phyloP scores from a whole-genome alignment of 37 sponge, comb jelly and placozoan genomes.

The Trichoplax adhaerens region DNA sequence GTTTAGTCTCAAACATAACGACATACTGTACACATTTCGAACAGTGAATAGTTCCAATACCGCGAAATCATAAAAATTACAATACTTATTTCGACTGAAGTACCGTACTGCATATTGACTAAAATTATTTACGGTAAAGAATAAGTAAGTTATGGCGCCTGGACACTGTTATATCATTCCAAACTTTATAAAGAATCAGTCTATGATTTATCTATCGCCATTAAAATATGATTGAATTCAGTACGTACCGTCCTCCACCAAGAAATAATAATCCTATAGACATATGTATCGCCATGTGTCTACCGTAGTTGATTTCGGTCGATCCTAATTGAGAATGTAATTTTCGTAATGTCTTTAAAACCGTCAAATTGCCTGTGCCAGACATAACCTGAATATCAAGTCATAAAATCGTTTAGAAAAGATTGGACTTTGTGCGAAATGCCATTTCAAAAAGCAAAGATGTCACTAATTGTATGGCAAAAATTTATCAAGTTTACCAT shows the following conservation, averaged over 20 bases:
- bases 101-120: not conserved
- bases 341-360: conserved; percentile 36
- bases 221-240: not conserved
- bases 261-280: conserved; percentile 83
- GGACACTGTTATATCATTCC: not conserved
- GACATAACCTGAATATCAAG: conserved; percentile 44
- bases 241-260: conserved; percentile 52
- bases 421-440: not conserved
- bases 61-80: not conserved
- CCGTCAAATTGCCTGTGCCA: conserved; percentile 72
- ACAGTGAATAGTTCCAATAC: not conserved
- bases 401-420: no score
- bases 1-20: not conserved
- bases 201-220: not conserved
- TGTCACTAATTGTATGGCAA: not conserved
- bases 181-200: not conserved
- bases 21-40: not conserved
- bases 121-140: no score
- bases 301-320: conserved; percentile 54
- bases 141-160: not conserved
- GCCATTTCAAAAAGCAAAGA: not conserved
- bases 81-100: not conserved
- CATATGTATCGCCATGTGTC: conserved; percentile 89
- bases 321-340: conserved; percentile 15
- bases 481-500: conserved; percentile 19